Base-by-base conservation (phyloP, 1,140 invertebrate genomes). In the Caenorhabditis remanei region DNA sequence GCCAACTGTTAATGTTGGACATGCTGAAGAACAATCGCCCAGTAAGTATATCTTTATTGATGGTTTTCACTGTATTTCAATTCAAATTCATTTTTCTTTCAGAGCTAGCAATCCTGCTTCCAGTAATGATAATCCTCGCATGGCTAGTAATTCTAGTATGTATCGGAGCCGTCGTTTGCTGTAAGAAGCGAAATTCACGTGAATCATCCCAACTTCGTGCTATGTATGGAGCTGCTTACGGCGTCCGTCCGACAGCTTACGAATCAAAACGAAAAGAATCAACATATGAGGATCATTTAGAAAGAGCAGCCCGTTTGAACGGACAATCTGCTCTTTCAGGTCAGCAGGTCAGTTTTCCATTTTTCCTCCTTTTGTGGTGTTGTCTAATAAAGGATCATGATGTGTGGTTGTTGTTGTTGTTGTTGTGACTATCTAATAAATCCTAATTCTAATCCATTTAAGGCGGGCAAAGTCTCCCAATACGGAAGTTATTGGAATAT, bases 401-500 rank as follows among this genome's bases (percentile, higher is more conserved):
- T 14, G 32, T 43, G 83, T 83, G 5, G 55, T 75, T 43, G 13
- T 40, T 24, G 48, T 46, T 24, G 48, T 46, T 32, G 32, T 32
- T 32, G 32, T 32, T 32, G 32, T 32, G 32, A 32, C 32, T 32
- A 32, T 55, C 75, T 32, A 85, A 75, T 84, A 55, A 84, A 48
- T 50, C 65, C 53, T 24, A 48, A 87, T 50, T 85, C 53, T 50
- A 48, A 85, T 21, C 21, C 13, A 11, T 83, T 75, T 84, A 32
- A 87, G 86, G 55, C 65, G 65, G 75, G 90, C 21, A 90, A 91
- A n/a, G 84, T 90, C 21, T 91, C 91, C 1, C 82, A 92, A 32
- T 91, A 91, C 56, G 91, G 91, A 55, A 92, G 91, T 8, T 91
- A 91, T 71, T 91, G 91, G 91, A 91, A 91, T 87, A 67, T 91